phyloP scores from a whole-genome alignment of 2,113 vertebrate genomes.

The Prochilodus magdalenae region DNA sequence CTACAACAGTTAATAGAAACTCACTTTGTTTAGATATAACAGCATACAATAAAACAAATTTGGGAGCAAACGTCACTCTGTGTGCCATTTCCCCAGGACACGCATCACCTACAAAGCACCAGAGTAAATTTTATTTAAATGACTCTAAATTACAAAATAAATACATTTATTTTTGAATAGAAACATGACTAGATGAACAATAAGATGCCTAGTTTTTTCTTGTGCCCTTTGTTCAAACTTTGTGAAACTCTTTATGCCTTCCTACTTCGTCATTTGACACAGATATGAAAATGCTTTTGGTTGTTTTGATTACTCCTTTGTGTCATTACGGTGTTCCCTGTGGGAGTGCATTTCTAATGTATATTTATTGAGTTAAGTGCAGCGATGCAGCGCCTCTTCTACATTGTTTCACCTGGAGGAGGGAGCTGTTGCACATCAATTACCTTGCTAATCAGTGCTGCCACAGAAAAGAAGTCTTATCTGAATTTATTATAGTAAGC shows the following conservation, averaged over 20 bases:
- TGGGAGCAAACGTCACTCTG: too few species aligned
- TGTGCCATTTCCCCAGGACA: too few species aligned
- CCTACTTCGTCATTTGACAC: neutral
- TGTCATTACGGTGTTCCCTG: slow-evolving; percentile 14
- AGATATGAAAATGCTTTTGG: slow-evolving; percentile 15
- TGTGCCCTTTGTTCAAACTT: neutral
- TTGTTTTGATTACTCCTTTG: slow-evolving; percentile 28
- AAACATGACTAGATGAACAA: too few species aligned
- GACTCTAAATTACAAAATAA: too few species aligned
- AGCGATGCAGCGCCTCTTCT: slow-evolving; percentile 8
- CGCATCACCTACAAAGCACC: too few species aligned
- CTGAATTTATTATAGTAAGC: slow-evolving; percentile 37
- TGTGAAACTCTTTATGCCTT: neutral
- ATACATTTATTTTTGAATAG: too few species aligned
- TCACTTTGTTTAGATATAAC: too few species aligned
- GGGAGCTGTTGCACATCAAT: slow-evolving; percentile 38
- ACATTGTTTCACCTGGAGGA: slow-evolving; percentile 37
- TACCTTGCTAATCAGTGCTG: slow-evolving; percentile 34
- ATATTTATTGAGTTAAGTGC: slow-evolving; percentile 50
- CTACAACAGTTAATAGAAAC: too few species aligned
- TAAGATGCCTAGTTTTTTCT: neutral
- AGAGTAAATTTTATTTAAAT: too few species aligned
- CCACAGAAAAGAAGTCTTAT: slow-evolving; percentile 34
- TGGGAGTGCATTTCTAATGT: slow-evolving; percentile 35
- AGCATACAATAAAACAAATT: too few species aligned